Conservation (phyloP, 2,113 vertebrate genomes). For the Bos taurus region ARS-UCD2.0 NC_037331.1:113785001-113785500, state of each 20-base stretch:
- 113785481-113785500: background rate
- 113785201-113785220: conserved; percentile 39
- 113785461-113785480: background rate
- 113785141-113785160: background rate
- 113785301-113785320: rapidly evolving
- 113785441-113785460: background rate
- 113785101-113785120: background rate
- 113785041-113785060: background rate
- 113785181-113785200: conserved; percentile 62
- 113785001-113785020: background rate
- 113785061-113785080: rapidly evolving
- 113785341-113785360: background rate
- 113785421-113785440: background rate
- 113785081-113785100: background rate
- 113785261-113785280: background rate
- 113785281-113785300: conserved; percentile 22
- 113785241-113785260: rapidly evolving
- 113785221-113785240: background rate
- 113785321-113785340: rapidly evolving
- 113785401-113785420: background rate
- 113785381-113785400: background rate
- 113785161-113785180: conserved; percentile 75
- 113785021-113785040: background rate
- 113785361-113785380: background rate
- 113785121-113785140: rapidly evolving